Percentiles rank a stretch among this genome's conserved stretches.
Conservation (phyloP, 2,113 vertebrate genomes). For the Plotosus lineatus region DNA sequence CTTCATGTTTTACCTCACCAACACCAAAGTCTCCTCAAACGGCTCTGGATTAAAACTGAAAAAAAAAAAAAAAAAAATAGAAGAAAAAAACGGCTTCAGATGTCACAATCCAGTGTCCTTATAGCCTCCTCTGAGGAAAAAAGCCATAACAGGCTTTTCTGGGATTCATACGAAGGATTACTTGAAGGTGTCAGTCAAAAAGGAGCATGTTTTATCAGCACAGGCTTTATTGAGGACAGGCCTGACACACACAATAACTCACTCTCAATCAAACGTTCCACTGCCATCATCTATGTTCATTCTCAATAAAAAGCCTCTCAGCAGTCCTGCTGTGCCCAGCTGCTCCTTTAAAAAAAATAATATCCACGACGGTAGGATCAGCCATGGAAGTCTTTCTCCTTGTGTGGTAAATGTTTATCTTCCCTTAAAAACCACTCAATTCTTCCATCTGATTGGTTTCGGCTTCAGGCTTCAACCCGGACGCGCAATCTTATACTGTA, state of each 20-base stretch:
- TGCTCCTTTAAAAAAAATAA: conserved; percentile 28
- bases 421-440: not conserved
- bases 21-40: not conserved
- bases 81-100: not conserved
- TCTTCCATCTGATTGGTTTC: not conserved
- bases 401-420: not conserved
- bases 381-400: not conserved
- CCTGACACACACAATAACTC: conserved; percentile 62
- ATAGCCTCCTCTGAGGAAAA: conserved; percentile 44
- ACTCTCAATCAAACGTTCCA: conserved; percentile 43
- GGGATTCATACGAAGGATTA: conserved; percentile 59
- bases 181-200: conserved; percentile 60
- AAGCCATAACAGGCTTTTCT: conserved; percentile 32
- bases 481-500: not conserved
- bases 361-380: not conserved
- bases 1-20: too few relatives aligned
- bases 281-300: conserved; percentile 54
- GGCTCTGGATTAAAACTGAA: not conserved
- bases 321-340: conserved; percentile 21
- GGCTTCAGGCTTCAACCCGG: not conserved
- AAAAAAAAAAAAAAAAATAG: not conserved
- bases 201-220: conserved; percentile 57
- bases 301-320: conserved; percentile 55
- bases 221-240: conserved; percentile 55
- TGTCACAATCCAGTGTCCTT: conserved; percentile 12